Percentiles rank a stretch among this genome's conserved stretches.
These are phyloP conservation scores for Ridgeia piscesae DNA, from an alignment of 1,140 invertebrate genomes.

Conservation along the genomic window DNA sequence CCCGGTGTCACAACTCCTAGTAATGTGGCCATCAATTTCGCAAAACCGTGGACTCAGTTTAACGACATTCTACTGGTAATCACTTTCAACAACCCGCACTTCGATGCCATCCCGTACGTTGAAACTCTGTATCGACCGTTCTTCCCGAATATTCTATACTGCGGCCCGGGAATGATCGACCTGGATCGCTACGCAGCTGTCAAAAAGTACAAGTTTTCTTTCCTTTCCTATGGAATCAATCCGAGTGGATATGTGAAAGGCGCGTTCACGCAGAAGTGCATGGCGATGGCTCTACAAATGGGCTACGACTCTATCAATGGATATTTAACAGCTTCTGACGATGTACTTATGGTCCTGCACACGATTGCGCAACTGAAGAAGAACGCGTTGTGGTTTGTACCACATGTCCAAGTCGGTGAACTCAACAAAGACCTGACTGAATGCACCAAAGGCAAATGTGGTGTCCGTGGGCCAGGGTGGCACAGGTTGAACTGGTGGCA, in stretches of 20 bases:
- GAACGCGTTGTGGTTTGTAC: slow-evolving; percentile 21
- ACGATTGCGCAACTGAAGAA: not conserved
- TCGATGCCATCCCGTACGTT: slow-evolving; percentile 48
- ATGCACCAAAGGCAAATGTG: slow-evolving; percentile 24
- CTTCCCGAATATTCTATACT: slow-evolving; percentile 53
- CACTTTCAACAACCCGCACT: slow-evolving; percentile 48
- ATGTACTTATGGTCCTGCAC: slow-evolving; percentile 25
- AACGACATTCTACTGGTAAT: slow-evolving; percentile 45
- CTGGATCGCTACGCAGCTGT: slow-evolving; percentile 41
- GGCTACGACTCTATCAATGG: slow-evolving; percentile 51
- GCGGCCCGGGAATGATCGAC: slow-evolving; percentile 46
- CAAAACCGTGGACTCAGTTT: slow-evolving; percentile 15
- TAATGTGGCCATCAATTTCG: not conserved
- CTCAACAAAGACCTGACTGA: slow-evolving; percentile 20
- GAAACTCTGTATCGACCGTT: slow-evolving; percentile 48
- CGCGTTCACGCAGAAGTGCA: slow-evolving; percentile 44
- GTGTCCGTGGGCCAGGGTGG: slow-evolving; percentile 12
- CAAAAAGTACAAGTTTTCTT: slow-evolving; percentile 44
- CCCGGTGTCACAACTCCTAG: too few species aligned
- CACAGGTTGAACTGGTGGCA: slow-evolving; percentile 15
- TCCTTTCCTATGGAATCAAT: slow-evolving; percentile 43
- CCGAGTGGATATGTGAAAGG: not conserved
- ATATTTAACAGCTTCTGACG: slow-evolving; percentile 47
- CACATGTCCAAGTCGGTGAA: slow-evolving; percentile 21
- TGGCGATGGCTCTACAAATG: slow-evolving; percentile 53